phyloP scores from a whole-genome alignment of 2,888 invertebrate species.

The Thymelicus lineola region DNA sequence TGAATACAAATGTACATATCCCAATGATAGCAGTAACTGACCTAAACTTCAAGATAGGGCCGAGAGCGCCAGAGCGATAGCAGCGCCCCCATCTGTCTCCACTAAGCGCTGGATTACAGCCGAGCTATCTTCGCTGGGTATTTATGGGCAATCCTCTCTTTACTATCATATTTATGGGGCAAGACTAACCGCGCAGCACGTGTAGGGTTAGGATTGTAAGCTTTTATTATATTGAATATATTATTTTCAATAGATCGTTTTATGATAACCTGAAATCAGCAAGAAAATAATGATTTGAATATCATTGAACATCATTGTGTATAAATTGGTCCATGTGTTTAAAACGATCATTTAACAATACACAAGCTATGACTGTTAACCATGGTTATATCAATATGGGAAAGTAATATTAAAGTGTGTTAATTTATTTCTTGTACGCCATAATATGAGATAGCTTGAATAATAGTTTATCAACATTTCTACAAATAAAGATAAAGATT shows the following conservation, averaged over 20 bases:
- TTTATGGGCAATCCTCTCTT: slow-evolving; percentile 29
- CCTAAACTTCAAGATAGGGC: background rate
- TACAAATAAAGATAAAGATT: too few species aligned
- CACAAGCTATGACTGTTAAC: too few species aligned
- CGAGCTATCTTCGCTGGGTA: slow-evolving; percentile 20
- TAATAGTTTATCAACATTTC: too few species aligned
- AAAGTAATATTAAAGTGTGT: too few species aligned
- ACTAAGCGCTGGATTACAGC: slow-evolving; percentile 26
- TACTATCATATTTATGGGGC: slow-evolving; percentile 30
- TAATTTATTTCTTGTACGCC: too few species aligned
- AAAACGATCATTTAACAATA: too few species aligned
- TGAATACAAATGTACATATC: background rate
- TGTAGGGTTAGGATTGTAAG: background rate
- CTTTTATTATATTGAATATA: background rate
- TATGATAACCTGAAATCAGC: too few species aligned
- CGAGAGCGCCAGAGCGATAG: background rate
- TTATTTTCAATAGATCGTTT: background rate
- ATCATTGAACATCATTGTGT: too few species aligned
- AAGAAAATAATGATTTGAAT: too few species aligned
- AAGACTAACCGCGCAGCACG: background rate
- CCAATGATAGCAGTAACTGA: background rate
- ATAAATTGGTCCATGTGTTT: too few species aligned
- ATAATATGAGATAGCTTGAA: too few species aligned
- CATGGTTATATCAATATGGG: too few species aligned
- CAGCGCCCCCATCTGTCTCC: slow-evolving; percentile 25